Percentiles rank a stretch among this genome's conserved stretches.
Evolutionary conservation across 2,797 vertebrate species (phyloP).

Genomic region (Periophthalmus magnuspinnatus): DNA sequence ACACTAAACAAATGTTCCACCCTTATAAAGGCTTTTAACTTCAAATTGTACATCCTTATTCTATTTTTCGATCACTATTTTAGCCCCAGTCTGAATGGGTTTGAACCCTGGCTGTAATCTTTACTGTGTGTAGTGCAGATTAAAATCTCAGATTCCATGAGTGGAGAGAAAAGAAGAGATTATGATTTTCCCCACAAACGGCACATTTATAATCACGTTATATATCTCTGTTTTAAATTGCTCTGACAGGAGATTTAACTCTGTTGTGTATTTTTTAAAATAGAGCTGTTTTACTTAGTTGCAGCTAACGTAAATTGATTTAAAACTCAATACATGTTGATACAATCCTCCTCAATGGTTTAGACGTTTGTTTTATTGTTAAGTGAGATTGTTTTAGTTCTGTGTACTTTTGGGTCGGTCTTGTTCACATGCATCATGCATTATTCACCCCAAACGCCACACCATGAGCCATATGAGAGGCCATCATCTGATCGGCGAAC

Average conservation of each 20-base stretch:
- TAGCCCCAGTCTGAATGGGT: not conserved
- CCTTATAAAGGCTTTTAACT: conserved; percentile 18
- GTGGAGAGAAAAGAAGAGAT: conserved; percentile 44
- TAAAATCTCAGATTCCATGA: conserved; percentile 68
- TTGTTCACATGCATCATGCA: no score
- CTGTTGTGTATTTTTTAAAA: not conserved
- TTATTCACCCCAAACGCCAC: no score
- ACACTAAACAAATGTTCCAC: not conserved
- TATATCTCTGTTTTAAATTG: not conserved
- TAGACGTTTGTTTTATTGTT: conserved; percentile 13
- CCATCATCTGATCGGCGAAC: no score
- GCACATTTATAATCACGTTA: conserved; percentile 9
- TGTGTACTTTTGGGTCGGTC: no score
- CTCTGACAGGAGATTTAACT: not conserved
- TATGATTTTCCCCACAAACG: conserved; percentile 39
- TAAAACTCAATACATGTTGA: conserved; percentile 35
- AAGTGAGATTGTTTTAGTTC: no score
- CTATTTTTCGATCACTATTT: conserved; percentile 14
- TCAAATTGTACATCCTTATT: conserved; percentile 32
- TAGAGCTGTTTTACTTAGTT: not conserved
- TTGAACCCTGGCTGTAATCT: conserved; percentile 56
- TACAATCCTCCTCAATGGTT: conserved; percentile 16
- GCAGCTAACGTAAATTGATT: conserved; percentile 47
- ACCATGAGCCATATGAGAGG: no score
- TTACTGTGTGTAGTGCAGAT: conserved; percentile 50